Base-by-base conservation (phyloP, 2,888 invertebrate genomes). In the Polia nebulosa region DNA sequence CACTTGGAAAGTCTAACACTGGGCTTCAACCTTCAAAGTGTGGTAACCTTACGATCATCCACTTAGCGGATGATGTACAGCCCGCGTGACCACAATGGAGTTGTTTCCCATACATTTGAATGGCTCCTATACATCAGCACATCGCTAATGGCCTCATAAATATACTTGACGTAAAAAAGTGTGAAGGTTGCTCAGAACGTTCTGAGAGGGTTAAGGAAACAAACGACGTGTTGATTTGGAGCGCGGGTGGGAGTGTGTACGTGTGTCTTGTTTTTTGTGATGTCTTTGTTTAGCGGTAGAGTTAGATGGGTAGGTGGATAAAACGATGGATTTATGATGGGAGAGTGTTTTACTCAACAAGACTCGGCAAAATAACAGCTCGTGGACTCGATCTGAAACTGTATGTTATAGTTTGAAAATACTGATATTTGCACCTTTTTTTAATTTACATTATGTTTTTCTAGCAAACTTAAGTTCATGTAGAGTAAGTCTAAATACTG, bases 111-210 rank as follows among this genome's bases (percentile, higher is more conserved):
- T 51, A 64, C 44, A 60, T 53, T 39, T 17, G 76, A 76, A 76
- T 64, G 57, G 61, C 34, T 4, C n/a, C 55, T 56, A 80, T 78
- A 78, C 56, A 80, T 80, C 80, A 77, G 55, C 64, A 47, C 41
- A 20, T 52, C 45, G 55, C 59, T 77, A 77, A 77, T 77, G 76
- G 76, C 57, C 49, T 62, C 76, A 63, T 63, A 57, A 77, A 77
- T 75, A 80, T 53, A 60, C 63, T 61, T 62, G 49, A 75, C 76
- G 55, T 44, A 22, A 58, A 69, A 56, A 79, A 74, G 44, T 65
- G 52, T 60, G 62, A 68, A 66, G 56, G 52, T 53, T 41, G 32
- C 29, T 49, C 36, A 61, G 20, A 34, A 49, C 20, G 47, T 41
- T 27, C 52, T 22, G 41, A 47, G 39, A 58, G 57, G 62, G 76